Evolutionary conservation across 1,140 invertebrate species (phyloP).

Genomic region (Araneus ventricosus): DNA sequence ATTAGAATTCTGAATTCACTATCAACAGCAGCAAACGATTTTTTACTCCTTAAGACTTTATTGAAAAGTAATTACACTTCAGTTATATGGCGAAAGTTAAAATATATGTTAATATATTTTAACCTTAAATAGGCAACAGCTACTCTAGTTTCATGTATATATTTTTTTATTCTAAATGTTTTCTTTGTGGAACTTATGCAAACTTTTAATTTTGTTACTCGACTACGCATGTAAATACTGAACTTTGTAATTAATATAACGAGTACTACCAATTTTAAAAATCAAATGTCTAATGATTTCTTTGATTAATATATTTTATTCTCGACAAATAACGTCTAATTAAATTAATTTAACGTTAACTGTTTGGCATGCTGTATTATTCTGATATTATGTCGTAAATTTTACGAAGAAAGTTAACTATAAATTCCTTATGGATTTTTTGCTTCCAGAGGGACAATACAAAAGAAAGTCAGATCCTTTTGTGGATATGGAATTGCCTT

Average conservation of each 20-base stretch:
- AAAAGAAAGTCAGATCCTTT: constrained; percentile 78
- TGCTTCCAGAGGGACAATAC: constrained; percentile 57
- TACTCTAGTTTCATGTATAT: too few relatives aligned
- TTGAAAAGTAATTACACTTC: neutral
- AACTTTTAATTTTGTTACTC: too few relatives aligned
- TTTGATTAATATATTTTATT: neutral
- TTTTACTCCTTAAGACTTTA: too few relatives aligned
- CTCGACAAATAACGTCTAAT: neutral
- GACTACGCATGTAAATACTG: too few relatives aligned
- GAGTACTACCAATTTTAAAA: neutral
- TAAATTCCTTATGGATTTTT: neutral
- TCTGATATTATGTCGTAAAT: neutral
- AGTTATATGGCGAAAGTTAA: too few relatives aligned
- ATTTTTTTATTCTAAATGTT: too few relatives aligned
- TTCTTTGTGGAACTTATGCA: too few relatives aligned
- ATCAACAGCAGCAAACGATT: too few relatives aligned
- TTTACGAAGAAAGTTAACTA: neutral
- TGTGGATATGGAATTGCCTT: constrained; percentile 79
- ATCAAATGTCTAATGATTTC: neutral
- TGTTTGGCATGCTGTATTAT: neutral
- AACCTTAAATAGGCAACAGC: too few relatives aligned
- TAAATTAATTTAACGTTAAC: neutral
- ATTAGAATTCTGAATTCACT: too few relatives aligned
- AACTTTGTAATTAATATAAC: neutral
- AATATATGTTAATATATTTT: too few relatives aligned